Base-by-base conservation (phyloP, 2,888 invertebrate species). In the Caprella mutica region DNA sequence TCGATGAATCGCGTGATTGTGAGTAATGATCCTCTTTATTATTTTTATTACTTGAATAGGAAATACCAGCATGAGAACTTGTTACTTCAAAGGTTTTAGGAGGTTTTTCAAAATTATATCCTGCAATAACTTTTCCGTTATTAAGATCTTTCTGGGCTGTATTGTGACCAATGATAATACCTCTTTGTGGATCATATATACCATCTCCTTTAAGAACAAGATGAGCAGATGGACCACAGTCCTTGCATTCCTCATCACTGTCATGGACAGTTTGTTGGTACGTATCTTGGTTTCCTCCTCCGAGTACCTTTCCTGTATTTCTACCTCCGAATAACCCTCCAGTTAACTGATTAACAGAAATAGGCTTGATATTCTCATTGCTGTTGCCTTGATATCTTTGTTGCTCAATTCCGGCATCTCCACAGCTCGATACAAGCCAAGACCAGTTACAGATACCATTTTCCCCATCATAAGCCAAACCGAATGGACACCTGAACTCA, bases 401-500 rank as follows among this genome's bases (percentile, higher is more conserved):
- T n/a, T 30, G 24, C 21, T 48, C 30, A 2, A 48, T 30, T 3
- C 48, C 78, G 38, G 77, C 75, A 65, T 76, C 75, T 0, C 78
- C 78, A 66, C 82, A 83, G 9, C 76, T 76, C 0, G 81, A 80
- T 23, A 86, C 85, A 55, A 82, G 70, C 85, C 85, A 86, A 0
- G 85, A 82, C 86, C 86, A 86, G 72, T 86, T 85, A 69, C 86
- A 86, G 58, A 81, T 75, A 2, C 84, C 75, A 26, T 78, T 76
- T 0, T 75, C 76, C 51, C 84, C 82, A 68, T 86, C 85, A 71
- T 85, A 86, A 5, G 84, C 84, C 19, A 86, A 76, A 0, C 85
- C 85, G 70, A 82, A 86, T 0, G 86, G 86, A 69, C 86, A 86
- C 51, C 84, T 80, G 75, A 86, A 86, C 74, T 86, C 86, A 72